phyloP scores from a whole-genome alignment of 2,113 vertebrate genomes.

The Polypterus senegalus region DNA sequence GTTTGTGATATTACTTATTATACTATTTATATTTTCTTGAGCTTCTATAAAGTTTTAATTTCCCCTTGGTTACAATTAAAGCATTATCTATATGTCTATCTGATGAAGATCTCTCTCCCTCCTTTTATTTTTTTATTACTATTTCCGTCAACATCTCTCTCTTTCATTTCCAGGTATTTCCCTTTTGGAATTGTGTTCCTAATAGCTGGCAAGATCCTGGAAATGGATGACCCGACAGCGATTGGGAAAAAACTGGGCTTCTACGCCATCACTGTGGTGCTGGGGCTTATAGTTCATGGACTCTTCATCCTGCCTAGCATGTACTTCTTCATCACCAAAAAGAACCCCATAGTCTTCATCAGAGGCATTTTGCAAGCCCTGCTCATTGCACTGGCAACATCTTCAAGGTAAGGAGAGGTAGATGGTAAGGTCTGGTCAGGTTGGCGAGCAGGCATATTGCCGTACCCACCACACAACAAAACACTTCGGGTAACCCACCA shows the following conservation, averaged over 20 bases:
- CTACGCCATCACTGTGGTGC: constrained; percentile 86
- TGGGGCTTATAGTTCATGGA: constrained; percentile 80
- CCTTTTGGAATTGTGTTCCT: constrained; percentile 95
- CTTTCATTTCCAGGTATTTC: constrained; percentile 66
- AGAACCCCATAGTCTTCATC: constrained; percentile 93
- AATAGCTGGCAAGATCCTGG: constrained; percentile 93
- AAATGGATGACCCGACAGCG: constrained; percentile 89
- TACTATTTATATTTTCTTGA: no score
- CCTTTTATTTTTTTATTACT: not conserved
- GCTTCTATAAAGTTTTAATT: no score
- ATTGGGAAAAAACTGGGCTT: constrained; percentile 91
- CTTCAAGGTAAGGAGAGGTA: constrained; percentile 67
- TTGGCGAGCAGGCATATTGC: not conserved
- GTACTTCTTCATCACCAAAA: constrained; percentile 93
- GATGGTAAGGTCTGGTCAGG: not conserved
- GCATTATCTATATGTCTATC: no score
- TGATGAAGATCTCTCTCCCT: not conserved
- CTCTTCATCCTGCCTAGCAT: constrained; percentile 85
- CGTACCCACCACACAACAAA: no score
- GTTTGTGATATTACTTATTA: no score
- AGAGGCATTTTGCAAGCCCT: constrained; percentile 90
- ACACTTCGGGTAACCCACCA: no score
- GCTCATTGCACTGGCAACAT: constrained; percentile 89
- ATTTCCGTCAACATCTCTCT: not conserved
- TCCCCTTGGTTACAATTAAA: no score